Base-by-base conservation (phyloP, 2,113 vertebrate genomes). In the Neogobius melanostomus region DNA sequence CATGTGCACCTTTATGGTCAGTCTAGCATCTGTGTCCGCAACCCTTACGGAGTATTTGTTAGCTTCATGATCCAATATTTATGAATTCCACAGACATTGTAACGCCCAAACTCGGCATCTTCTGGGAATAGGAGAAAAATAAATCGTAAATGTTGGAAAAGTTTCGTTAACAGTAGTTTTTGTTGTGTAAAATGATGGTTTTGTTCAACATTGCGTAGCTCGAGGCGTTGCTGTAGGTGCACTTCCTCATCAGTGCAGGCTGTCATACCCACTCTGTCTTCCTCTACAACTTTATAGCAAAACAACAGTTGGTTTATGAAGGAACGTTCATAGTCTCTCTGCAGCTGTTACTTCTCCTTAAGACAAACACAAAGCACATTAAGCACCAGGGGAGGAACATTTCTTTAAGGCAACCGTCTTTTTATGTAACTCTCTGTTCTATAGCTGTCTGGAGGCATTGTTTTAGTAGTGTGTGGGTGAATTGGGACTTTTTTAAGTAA, bases 321-420 rank as follows among this genome's bases (percentile, higher is more conserved):
- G 52, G 62, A 59, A 63, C 53, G 48, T 17, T 11, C 36, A 47
- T 45, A 47, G 46, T 70, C 54, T 10, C 46, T 75, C 69, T 63
- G 9, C 48, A 64, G 66, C 61, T 86, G 68, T 64, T 68, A 17
- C 69, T 43, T n/a, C n/a, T 52, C 62, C 53, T 80, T 50, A 69
- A 60, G 66, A 64, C 44, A 74, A 74, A 77, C 42, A n/a, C 21
- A 57, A 28, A 57, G 53, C n/a, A 42, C 52, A 66, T 9, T 46
- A 51, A 72, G 9, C 10, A 44, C 48, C 60, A 56, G 45, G 42
- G 10, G 47, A 17, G 70, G 63, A 60, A 1, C 16, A n/a, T 14
- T 61, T 42, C 59, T 61, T 2, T 6, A 61, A 61, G 12, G 15
- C 3, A 15, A 44, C 12, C 14, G n/a, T 12, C 60, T 65, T 74